A percentile compares a stretch with the other conserved stretches of the same genome.
These are phyloP conservation scores for Spheniscus humboldti DNA, from an alignment of 2,797 vertebrate species.

Conservation along the genomic window DNA sequence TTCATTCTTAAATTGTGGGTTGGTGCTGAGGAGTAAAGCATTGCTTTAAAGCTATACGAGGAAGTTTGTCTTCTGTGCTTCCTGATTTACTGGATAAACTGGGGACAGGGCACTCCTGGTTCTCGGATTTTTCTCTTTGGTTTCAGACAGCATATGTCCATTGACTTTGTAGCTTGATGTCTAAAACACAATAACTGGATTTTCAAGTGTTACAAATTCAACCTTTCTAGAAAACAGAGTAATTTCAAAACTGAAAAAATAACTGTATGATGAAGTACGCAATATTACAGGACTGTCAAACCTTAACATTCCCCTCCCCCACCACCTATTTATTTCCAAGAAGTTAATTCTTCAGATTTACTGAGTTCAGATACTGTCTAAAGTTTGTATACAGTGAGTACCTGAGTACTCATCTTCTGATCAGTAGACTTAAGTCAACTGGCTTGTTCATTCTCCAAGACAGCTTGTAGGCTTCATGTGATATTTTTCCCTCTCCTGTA, in stretches of 20 bases:
- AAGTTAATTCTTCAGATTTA: neutral
- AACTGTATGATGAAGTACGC: neutral
- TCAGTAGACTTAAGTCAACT: neutral
- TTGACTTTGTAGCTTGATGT: neutral
- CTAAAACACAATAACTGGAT: neutral
- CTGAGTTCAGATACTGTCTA: neutral
- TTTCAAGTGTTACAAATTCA: neutral
- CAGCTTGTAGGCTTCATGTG: neutral
- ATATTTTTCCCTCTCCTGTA: neutral
- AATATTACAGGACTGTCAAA: neutral
- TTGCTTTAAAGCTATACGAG: neutral
- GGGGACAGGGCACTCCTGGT: neutral
- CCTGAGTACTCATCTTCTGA: neutral
- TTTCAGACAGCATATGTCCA: neutral
- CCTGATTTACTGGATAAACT: neutral
- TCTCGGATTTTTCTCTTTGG: neutral
- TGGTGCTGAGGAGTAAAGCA: neutral
- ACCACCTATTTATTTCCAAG: neutral
- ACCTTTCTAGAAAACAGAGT: neutral
- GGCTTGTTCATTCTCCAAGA: neutral
- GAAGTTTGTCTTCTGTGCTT: neutral
- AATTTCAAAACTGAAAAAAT: neutral
- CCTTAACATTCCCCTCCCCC: neutral
- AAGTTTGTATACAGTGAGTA: neutral
- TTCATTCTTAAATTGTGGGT: neutral